These are phyloP conservation scores for Meta bourneti DNA, from an alignment of 2,888 invertebrate genomes.

Conservation along the genomic window DNA sequence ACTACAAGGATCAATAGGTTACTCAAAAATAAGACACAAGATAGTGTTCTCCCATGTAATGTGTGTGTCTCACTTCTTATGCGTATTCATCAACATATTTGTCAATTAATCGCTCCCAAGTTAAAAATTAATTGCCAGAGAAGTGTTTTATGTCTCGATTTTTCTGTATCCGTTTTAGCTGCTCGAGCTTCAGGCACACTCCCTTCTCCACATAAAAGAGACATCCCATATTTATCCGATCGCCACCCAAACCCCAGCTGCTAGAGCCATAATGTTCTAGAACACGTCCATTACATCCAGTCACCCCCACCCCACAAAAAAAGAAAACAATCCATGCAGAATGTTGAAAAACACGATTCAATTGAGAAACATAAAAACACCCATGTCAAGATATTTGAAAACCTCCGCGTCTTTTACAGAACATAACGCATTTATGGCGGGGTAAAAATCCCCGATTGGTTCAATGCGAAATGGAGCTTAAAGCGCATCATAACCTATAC, in stretches of 20 bases:
- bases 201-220: too few species aligned
- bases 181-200: too few species aligned
- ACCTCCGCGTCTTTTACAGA: conserved; percentile 10
- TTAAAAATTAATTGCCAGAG: too few species aligned
- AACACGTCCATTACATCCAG: conserved; percentile 24
- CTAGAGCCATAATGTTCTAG: background rate
- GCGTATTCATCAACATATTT: too few species aligned
- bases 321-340: conserved; percentile 33
- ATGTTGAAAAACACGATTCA: conserved; percentile 54
- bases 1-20: too few species aligned
- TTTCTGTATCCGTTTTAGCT: too few species aligned
- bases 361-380: conserved; percentile 60
- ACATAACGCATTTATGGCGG: conserved; percentile 33
- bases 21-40: too few species aligned
- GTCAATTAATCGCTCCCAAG: too few species aligned
- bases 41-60: too few species aligned
- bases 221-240: background rate
- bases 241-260: background rate
- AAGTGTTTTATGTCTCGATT: too few species aligned
- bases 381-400: conserved; percentile 59
- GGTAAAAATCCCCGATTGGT: conserved; percentile 47
- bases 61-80: too few species aligned
- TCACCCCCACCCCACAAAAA: conserved; percentile 14
- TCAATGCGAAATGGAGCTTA: conserved; percentile 68
- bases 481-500: conserved; percentile 70